These are phyloP conservation scores for Drosophila suboccidentalis DNA, from an alignment of 2,888 invertebrate species.

Conservation along the genomic window DNA sequence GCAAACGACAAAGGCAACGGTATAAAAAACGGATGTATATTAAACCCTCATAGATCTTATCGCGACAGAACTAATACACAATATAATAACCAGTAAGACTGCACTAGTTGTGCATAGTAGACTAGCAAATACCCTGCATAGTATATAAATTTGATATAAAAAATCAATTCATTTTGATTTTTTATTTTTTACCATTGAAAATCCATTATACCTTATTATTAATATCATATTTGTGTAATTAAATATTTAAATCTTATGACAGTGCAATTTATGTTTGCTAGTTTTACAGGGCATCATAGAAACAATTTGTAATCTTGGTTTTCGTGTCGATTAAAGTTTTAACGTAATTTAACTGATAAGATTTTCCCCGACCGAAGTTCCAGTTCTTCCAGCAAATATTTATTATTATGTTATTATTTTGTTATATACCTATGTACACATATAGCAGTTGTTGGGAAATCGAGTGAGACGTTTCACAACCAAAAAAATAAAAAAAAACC, in stretches of 20 bases:
- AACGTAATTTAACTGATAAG: conserved; percentile 68
- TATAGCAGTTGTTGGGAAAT: conserved; percentile 14
- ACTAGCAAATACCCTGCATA: conserved; percentile 8
- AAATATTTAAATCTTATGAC: neutral
- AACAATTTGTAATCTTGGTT: conserved; percentile 69
- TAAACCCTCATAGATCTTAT: conserved; percentile 69
- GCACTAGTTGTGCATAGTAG: neutral
- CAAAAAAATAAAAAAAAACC: conserved; percentile 9
- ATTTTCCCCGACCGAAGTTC: conserved; percentile 33
- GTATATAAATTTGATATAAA: neutral
- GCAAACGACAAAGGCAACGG: conserved; percentile 18
- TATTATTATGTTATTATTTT: conserved; percentile 34
- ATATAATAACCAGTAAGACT: conserved; percentile 60
- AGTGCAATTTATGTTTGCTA: neutral
- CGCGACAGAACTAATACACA: conserved; percentile 70
- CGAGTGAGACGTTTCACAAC: conserved; percentile 8
- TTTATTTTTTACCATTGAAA: neutral
- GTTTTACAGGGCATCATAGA: conserved; percentile 25
- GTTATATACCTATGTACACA: conserved; percentile 13
- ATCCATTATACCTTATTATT: neutral
- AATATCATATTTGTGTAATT: neutral
- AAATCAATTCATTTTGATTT: neutral
- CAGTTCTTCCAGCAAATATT: conserved; percentile 32
- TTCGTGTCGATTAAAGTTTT: conserved; percentile 65
- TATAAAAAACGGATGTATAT: conserved; percentile 38